Evolutionary conservation across 2,888 invertebrate genomes (phyloP), one percentile per base, ranked within the genome.

Genomic region (Macaria liturata): DNA sequence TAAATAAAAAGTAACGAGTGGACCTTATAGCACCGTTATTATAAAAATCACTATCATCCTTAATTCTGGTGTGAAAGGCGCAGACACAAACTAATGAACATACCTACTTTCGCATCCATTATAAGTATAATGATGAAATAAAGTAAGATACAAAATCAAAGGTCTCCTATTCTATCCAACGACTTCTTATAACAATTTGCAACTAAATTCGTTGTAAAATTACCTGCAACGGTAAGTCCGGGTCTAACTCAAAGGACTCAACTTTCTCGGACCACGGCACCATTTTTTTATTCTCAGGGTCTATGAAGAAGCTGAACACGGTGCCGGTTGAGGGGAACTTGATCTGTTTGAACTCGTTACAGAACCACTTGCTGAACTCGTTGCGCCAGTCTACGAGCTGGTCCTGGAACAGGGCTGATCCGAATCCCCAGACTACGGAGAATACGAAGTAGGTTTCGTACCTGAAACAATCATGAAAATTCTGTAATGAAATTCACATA

Each of bases 281-380:
- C 75, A 98, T 97, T 72, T 95, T 95, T 83, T 98, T 98, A 0
- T 95, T 95, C 71, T 97, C 96, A 0, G 93, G 91, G 73, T 98
- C 98, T 58, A 98, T 97, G 82, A 94, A 98, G 84, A 95, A 98
- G 74, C 96, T 96, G 81, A 98, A 98, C 1, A 98, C 95, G 50
- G 95, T 97, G 3, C 96, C 97, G 2, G 94, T 93, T 0, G 94
- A 76, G 0, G 98, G 98, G 84, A 98, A 98, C 84, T 97, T 97
- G 32, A 98, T 94, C 0, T 96, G 93, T 85, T 98, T 98, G 83
- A 98, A 98, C 86, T 98, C 98, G 66, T 95, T 96, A 30, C 94
- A 92, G 93, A 98, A 99, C 98, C 98, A 98, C 83, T 98, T 98
- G 77, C 96, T 97, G 82, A 98, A 98, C 78, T 98, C 98, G 69